Conservation (phyloP, 2,888 invertebrate species). For the Oxyteleia sp. region DNA sequence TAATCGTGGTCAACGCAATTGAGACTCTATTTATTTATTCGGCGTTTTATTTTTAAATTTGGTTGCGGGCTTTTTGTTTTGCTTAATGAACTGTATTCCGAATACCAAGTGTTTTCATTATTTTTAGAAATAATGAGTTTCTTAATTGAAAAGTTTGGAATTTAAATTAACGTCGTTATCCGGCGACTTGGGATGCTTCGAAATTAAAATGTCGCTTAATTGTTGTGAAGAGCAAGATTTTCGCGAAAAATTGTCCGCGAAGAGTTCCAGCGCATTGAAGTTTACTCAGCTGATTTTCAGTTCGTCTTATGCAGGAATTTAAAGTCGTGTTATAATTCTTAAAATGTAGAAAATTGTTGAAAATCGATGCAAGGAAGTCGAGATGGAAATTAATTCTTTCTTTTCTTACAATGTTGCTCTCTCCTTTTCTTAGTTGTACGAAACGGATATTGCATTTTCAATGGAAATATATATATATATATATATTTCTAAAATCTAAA, state of each 20-base stretch:
- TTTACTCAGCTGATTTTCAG: background rate
- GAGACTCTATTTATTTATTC: no score
- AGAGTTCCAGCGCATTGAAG: background rate
- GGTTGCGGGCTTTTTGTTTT: background rate
- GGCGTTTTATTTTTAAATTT: constrained; percentile 4
- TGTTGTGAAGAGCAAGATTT: background rate
- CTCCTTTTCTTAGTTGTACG: no score
- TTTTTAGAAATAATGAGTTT: constrained; percentile 9
- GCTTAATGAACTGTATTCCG: background rate
- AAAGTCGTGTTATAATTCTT: no score
- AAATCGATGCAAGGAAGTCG: no score
- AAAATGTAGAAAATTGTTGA: no score
- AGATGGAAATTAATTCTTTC: no score
- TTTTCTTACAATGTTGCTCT: no score
- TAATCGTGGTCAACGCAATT: no score
- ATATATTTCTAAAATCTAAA: no score
- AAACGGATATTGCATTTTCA: no score
- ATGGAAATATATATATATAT: no score
- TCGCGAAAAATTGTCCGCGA: background rate
- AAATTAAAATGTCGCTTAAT: constrained; percentile 4
- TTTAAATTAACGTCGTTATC: background rate
- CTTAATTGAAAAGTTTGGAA: constrained; percentile 1
- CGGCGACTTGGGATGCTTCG: background rate
- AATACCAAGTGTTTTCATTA: constrained; percentile 1
- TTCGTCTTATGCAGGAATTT: background rate